Evolutionary conservation across 2,888 invertebrate genomes (phyloP), one percentile per base, ranked within the genome.

Genomic region (Limenitis camilla): DNA sequence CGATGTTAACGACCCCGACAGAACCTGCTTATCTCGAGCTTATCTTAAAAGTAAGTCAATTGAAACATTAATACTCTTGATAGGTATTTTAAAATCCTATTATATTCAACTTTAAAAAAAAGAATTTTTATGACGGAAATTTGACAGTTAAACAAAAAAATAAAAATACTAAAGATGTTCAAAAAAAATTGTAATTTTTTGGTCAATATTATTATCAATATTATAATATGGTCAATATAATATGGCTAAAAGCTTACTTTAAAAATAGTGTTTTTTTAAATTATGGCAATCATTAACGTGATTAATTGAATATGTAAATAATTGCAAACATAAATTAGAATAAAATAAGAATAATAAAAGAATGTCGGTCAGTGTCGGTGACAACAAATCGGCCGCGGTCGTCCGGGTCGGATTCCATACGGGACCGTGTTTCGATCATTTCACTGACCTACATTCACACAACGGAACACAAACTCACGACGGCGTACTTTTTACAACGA

Each of bases 361-460:
- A 79, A 78, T 80, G 77, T 76, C 71, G 73, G 69, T 66, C 72
- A 73, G 68, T 74, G 71, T 71, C 69, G 67, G 65, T 66, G 68
- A 51, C 68, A 74, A 70, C 71, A 71, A 67, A 69, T 77, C 83
- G 81, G 81, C 77, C 70, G 71, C 72, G 71, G 72, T 69, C 75
- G 70, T 69, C 63, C 68, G 71, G 77, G 72, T 81, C 80, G 76
- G 75, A 82, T 79, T 78, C 83, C 85, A 72, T 76, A 78, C 84
- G 83, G 82, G 83, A 76, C 83, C 80, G 73, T 65, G 77, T 79
- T 82, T 77, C 81, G 78, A 75, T 84, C 82, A 83, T 86, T 86
- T 85, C 85, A 82, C 85, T 85, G 85, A 82, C 85, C 83, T 62
- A 85, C 82, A 81, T 85, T 79, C 68, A 64, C 68, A 65, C 62